Conservation (phyloP, 2,888 invertebrate genomes). For the Cacoxenus indagator region DNA sequence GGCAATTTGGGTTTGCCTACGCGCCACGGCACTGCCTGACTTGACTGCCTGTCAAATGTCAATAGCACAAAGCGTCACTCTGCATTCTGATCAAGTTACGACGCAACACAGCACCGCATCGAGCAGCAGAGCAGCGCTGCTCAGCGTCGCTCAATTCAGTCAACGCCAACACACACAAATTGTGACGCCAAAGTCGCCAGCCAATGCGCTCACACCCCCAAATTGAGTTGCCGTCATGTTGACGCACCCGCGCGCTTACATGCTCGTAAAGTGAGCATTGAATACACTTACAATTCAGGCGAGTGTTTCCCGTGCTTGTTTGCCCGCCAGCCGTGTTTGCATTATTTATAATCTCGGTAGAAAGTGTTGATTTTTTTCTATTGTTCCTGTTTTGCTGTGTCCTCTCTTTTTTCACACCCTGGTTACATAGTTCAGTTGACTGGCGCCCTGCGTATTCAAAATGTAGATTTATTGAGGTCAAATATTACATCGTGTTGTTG, state of each 20-base stretch:
- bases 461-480: slow-evolving; percentile 18
- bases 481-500: neutral
- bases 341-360: slow-evolving; percentile 18
- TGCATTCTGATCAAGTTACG: slow-evolving; percentile 17
- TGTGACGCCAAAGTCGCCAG: slow-evolving; percentile 18
- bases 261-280: slow-evolving; percentile 7
- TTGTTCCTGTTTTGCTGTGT: neutral
- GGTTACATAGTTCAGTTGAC: neutral
- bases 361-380: slow-evolving; percentile 15
- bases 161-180: slow-evolving; percentile 6
- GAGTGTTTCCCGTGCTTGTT: slow-evolving; percentile 2
- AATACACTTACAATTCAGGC: slow-evolving; percentile 13
- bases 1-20: slow-evolving; percentile 15
- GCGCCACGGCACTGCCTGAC: neutral
- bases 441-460: slow-evolving; percentile 20
- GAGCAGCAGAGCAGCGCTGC: too few relatives aligned
- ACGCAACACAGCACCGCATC: neutral
- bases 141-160: neutral
- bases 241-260: neutral
- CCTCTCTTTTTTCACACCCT: neutral
- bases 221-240: neutral
- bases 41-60: slow-evolving; percentile 18
- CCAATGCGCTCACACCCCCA: neutral
- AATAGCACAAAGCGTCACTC: slow-evolving; percentile 18
- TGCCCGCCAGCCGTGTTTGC: slow-evolving; percentile 14